These are phyloP conservation scores for Galago senegalensis DNA, from an alignment of 2,797 vertebrate species.

Conservation along the genomic window DNA sequence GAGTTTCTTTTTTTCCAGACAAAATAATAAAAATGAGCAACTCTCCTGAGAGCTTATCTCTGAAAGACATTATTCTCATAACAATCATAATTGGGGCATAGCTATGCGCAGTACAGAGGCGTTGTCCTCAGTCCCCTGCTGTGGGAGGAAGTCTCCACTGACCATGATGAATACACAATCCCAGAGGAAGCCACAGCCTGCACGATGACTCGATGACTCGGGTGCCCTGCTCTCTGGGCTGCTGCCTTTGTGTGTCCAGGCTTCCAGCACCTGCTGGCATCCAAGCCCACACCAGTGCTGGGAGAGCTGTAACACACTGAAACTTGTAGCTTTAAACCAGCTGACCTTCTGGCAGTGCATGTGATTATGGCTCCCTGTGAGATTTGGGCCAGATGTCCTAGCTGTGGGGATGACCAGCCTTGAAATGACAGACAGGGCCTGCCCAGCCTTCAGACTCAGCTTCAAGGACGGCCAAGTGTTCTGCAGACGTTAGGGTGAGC, in stretches of 20 bases:
- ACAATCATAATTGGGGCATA: neutral
- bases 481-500: neutral
- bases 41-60: conserved; percentile 3
- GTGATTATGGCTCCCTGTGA: accelerated
- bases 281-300: accelerated
- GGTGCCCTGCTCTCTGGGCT: neutral
- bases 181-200: neutral
- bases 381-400: too few relatives aligned
- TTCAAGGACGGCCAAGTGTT: neutral
- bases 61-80: neutral
- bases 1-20: conserved; percentile 43
- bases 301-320: neutral
- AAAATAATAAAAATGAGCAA: conserved; percentile 46
- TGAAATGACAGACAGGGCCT: neutral
- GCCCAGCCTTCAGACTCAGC: neutral
- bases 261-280: too few relatives aligned
- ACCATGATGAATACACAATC: accelerated
- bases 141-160: neutral
- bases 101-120: accelerated
- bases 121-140: neutral
- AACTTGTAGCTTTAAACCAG: neutral
- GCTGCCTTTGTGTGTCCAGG: neutral
- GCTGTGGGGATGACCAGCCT: neutral
- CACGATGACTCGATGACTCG: too few relatives aligned
- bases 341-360: neutral